These are phyloP conservation scores for Gavialis gangeticus DNA, from an alignment of 2,113 vertebrate genomes.

Conservation along the genomic window DNA sequence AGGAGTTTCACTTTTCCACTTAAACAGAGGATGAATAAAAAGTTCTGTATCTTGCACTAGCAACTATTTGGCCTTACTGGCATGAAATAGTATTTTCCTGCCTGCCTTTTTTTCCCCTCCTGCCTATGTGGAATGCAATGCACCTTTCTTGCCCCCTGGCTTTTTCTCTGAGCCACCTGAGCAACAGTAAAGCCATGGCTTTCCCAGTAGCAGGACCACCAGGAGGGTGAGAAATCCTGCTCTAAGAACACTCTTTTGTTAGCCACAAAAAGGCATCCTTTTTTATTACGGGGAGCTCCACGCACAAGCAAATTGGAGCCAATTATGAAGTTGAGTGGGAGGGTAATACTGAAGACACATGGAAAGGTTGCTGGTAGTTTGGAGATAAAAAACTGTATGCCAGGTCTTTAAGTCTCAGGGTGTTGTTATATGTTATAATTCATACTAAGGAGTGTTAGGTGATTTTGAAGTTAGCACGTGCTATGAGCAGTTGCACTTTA, in stretches of 20 bases:
- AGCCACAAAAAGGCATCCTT: neutral
- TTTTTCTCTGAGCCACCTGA: neutral
- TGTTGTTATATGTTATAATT: no score
- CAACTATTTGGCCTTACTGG: slow-evolving; percentile 30
- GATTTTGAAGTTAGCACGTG: no score
- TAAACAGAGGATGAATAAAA: neutral
- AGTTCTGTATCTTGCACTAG: neutral
- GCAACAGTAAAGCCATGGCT: neutral
- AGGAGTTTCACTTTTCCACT: neutral
- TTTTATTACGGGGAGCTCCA: neutral
- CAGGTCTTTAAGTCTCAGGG: neutral
- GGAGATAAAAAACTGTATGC: neutral
- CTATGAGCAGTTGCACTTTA: no score
- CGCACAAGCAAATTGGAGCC: neutral
- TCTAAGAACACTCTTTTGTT: neutral
- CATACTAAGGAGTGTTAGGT: no score
- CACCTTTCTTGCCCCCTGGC: neutral
- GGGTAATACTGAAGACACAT: neutral
- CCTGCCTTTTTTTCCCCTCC: neutral
- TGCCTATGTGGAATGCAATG: neutral
- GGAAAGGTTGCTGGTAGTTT: neutral
- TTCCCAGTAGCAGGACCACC: neutral
- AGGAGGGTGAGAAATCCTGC: neutral
- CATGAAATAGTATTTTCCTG: neutral
- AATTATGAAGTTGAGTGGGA: neutral